Evolutionary conservation across 2,113 vertebrate genomes (phyloP).

Genomic region (Tamias sibiricus): DNA sequence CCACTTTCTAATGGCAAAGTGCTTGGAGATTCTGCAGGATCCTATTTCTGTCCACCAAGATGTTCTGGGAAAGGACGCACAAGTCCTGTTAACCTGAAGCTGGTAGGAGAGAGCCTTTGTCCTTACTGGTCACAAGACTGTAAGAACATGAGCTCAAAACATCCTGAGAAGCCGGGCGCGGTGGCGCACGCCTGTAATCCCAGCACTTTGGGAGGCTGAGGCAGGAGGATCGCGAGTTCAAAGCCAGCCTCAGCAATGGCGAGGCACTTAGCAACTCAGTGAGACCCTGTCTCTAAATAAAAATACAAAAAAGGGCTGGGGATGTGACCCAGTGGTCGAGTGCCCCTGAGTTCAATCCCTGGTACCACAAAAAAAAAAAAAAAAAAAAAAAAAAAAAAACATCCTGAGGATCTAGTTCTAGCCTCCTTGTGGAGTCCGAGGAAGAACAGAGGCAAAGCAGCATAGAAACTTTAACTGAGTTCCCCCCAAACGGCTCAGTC

Average conservation of each 20-base stretch:
- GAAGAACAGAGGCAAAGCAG: neutral
- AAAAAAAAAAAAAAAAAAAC: no score
- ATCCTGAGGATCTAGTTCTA: neutral
- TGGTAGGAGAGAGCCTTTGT: neutral
- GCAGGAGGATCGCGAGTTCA: no score
- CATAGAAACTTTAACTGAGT: neutral
- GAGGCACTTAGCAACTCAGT: no score
- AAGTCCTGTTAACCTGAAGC: neutral
- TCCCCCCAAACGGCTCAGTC: neutral
- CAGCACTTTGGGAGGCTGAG: no score
- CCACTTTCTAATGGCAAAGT: neutral
- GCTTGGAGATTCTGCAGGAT: neutral
- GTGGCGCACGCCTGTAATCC: no score
- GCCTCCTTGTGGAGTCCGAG: neutral
- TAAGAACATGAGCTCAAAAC: neutral
- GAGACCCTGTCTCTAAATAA: no score
- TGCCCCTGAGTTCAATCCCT: no score
- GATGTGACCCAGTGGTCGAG: no score
- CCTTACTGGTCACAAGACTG: neutral
- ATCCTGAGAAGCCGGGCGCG: no score
- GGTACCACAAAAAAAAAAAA: no score
- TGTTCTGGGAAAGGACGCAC: neutral
- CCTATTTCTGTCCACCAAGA: neutral
- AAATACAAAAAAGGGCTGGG: no score
- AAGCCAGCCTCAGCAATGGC: no score